phyloP scores from a whole-genome alignment of 2,113 vertebrate genomes.

The Neofelis nebulosa region DNA sequence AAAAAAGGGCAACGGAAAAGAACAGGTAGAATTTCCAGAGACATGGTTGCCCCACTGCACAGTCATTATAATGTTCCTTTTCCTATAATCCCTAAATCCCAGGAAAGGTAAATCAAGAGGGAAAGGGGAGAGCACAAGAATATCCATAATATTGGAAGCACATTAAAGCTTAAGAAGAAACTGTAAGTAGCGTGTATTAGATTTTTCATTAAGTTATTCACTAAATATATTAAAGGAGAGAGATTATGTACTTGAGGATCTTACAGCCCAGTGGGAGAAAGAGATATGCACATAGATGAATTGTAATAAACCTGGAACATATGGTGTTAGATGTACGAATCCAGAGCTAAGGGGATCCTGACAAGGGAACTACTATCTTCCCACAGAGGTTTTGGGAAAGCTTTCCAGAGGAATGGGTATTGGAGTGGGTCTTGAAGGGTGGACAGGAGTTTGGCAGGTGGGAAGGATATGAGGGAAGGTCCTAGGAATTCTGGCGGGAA shows the following conservation, averaged over 20 bases:
- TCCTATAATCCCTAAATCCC: background rate
- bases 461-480: background rate
- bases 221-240: background rate
- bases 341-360: background rate
- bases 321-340: background rate
- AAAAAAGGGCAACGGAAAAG: background rate
- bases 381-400: background rate
- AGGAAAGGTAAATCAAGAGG: background rate
- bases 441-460: background rate
- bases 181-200: background rate
- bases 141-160: background rate
- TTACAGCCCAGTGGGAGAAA: background rate
- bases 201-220: constrained; percentile 5
- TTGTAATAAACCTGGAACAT: background rate
- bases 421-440: background rate
- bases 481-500: background rate
- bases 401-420: background rate
- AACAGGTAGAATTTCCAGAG: background rate
- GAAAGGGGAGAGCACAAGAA: background rate
- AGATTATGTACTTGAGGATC: background rate
- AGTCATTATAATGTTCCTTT: background rate
- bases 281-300: background rate
- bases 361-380: background rate
- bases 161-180: background rate
- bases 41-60: too few relatives aligned